Percentiles rank a stretch among this genome's conserved stretches.
phyloP scores from a whole-genome alignment of 1,140 invertebrate species.

The Coelopa frigida region DNA sequence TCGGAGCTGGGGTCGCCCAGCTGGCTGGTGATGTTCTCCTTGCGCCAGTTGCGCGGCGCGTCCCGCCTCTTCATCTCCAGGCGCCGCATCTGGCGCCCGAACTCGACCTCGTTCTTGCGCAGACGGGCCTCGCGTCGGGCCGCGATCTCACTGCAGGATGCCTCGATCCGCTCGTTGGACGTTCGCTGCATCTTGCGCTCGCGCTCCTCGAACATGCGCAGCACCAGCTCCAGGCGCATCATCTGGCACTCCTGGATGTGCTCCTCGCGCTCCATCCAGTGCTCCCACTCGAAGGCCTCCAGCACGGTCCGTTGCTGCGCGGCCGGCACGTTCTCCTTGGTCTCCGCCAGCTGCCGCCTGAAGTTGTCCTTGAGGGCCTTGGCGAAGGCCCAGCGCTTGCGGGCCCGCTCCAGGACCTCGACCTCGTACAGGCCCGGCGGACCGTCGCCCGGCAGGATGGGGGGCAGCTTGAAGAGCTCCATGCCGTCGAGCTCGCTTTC shows the following conservation, averaged over 20 bases:
- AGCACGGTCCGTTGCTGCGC: constrained; percentile 13
- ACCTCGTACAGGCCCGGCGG: constrained; percentile 34
- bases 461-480: constrained; percentile 30
- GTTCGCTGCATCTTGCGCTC: constrained; percentile 39
- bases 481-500: constrained; percentile 18
- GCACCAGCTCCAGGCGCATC: constrained; percentile 49
- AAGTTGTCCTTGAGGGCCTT: constrained; percentile 26
- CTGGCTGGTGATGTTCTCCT: constrained; percentile 45
- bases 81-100: constrained; percentile 36
- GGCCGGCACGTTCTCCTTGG: constrained; percentile 9
- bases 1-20: constrained; percentile 47
- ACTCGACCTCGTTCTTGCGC: constrained; percentile 38
- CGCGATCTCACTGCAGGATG: constrained; percentile 36
- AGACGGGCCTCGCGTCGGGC: constrained; percentile 41
- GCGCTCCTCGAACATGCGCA: constrained; percentile 42
- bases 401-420: constrained; percentile 33
- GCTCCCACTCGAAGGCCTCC: constrained; percentile 42
- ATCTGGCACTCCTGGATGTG: constrained; percentile 55
- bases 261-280: constrained; percentile 41
- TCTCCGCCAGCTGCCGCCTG: constrained; percentile 12
- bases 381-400: constrained; percentile 38
- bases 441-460: constrained; percentile 20
- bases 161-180: constrained; percentile 43
- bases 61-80: constrained; percentile 15
- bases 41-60: constrained; percentile 25